phyloP scores from a whole-genome alignment of 2,797 vertebrate species.

The Rhinoraja longicauda region DNA sequence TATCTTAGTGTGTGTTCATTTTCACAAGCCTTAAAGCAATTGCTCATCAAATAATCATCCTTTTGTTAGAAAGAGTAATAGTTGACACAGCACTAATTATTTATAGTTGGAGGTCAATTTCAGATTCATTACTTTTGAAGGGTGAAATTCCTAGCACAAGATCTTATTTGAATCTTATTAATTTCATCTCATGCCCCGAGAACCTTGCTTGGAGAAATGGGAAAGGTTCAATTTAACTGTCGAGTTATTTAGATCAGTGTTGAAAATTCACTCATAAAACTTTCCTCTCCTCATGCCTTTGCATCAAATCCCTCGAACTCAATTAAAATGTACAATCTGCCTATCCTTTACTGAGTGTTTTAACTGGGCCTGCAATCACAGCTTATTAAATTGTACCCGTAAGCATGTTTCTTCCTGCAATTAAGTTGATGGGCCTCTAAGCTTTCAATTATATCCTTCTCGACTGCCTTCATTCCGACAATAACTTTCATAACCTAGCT shows the following conservation, averaged over 20 bases:
- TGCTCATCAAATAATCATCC: not conserved
- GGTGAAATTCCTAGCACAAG: not conserved
- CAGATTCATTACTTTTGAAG: not conserved
- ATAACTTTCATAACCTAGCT: not conserved
- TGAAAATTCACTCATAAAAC: not conserved
- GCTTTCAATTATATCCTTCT: not conserved
- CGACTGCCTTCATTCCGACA: not conserved
- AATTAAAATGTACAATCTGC: not conserved
- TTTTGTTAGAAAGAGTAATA: not conserved
- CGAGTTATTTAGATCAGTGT: not conserved
- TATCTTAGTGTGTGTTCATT: not conserved
- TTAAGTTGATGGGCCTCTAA: not conserved
- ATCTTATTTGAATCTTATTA: constrained; percentile 5
- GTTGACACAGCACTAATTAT: not conserved
- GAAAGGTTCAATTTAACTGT: not conserved
- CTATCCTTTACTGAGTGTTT: not conserved
- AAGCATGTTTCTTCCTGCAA: not conserved
- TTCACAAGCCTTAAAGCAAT: not conserved
- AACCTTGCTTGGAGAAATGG: not conserved
- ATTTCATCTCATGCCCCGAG: constrained; percentile 4
- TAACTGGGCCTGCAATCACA: not conserved
- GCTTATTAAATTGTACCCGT: not conserved
- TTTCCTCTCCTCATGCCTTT: not conserved
- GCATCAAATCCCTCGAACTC: not conserved
- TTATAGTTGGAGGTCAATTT: constrained; percentile 9